Percentiles rank a stretch among this genome's conserved stretches.
These are phyloP conservation scores for Ploceus nigricollis DNA, from an alignment of 2,113 vertebrate genomes.

Conservation along the genomic window DNA sequence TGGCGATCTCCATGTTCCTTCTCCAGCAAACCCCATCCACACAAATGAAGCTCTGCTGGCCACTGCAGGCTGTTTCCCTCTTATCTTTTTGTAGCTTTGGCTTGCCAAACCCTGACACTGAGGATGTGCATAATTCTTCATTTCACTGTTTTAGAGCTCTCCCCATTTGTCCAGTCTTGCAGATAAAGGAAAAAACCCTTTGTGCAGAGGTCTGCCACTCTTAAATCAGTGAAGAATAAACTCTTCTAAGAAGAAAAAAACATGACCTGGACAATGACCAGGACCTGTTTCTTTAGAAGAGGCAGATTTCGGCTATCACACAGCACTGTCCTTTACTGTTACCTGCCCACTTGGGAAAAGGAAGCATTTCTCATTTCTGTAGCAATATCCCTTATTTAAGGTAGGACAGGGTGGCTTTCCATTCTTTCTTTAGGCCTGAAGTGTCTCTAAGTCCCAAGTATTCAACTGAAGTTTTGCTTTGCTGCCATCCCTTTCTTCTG, in stretches of 20 bases:
- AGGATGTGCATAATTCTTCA: not conserved
- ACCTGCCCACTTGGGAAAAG: not conserved
- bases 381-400: not conserved
- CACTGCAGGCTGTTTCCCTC: not conserved
- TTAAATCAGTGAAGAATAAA: not conserved
- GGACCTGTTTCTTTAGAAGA: not conserved
- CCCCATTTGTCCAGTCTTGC: not conserved
- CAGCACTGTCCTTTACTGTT: not conserved
- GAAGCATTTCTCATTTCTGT: not conserved
- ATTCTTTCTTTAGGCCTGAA: not conserved
- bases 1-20: not conserved
- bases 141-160: not conserved
- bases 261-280: not conserved
- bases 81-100: not conserved
- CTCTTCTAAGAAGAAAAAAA: not conserved
- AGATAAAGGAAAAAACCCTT: not conserved
- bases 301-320: not conserved
- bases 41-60: not conserved
- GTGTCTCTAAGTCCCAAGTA: not conserved
- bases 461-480: not conserved
- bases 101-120: not conserved
- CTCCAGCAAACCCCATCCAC: not conserved
- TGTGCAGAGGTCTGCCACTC: not conserved
- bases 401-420: not conserved
- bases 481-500: not conserved